These are phyloP conservation scores for Steatornis caripensis DNA, from an alignment of 2,113 vertebrate genomes.

Conservation along the genomic window DNA sequence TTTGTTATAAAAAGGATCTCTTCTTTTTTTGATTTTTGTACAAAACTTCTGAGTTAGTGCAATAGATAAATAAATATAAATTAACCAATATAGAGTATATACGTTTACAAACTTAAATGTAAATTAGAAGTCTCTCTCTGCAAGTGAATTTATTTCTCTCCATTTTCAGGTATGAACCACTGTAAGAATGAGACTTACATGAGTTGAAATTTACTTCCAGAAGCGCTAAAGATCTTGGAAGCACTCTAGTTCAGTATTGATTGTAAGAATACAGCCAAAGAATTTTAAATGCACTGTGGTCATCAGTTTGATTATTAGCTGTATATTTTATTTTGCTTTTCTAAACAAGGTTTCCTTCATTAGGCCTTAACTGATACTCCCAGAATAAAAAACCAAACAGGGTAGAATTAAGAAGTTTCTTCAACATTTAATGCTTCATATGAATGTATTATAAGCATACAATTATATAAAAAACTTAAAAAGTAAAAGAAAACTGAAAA, in stretches of 20 bases:
- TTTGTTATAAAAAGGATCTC: background rate
- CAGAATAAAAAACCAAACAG: background rate
- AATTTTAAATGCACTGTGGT: background rate
- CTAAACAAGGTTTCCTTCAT: background rate
- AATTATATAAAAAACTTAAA: background rate
- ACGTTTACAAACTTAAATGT: background rate
- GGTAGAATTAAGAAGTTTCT: background rate
- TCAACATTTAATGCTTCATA: background rate
- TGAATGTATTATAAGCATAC: background rate
- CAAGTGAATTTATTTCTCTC: background rate
- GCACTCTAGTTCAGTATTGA: background rate
- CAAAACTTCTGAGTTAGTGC: background rate
- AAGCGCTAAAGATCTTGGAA: background rate
- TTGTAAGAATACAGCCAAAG: background rate
- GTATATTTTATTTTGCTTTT: background rate
- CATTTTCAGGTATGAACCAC: background rate
- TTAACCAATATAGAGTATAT: background rate
- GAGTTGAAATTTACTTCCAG: background rate
- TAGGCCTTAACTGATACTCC: background rate
- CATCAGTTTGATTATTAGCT: background rate
- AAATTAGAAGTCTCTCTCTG: background rate
- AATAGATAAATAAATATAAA: background rate
- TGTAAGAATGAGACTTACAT: background rate
- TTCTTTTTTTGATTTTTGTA: background rate
- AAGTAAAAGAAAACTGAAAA: background rate